Conservation (phyloP, 2,888 invertebrate genomes). For the Eristalis pertinax region DNA sequence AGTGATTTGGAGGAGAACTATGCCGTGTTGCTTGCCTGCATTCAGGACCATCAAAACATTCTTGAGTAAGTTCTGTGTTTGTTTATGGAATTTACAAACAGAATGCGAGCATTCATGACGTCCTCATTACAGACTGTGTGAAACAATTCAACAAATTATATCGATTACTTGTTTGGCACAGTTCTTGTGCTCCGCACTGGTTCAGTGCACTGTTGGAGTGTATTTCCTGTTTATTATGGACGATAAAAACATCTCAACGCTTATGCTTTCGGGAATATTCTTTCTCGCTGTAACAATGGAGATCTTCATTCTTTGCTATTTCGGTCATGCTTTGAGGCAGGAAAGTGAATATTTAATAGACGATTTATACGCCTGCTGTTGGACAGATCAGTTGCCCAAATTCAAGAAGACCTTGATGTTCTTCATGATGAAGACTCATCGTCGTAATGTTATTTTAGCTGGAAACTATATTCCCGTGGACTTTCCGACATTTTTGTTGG, state of each 20-base stretch:
- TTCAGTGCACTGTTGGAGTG: constrained; percentile 81
- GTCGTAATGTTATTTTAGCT: constrained; percentile 82
- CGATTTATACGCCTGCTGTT: constrained; percentile 83
- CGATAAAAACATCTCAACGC: constrained; percentile 74
- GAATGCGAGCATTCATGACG: not conserved
- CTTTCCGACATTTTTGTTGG: constrained; percentile 83
- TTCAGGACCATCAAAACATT: constrained; percentile 76
- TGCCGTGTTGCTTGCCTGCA: constrained; percentile 74
- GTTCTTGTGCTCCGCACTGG: constrained; percentile 82
- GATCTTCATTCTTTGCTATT: constrained; percentile 83
- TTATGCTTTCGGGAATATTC: constrained; percentile 77
- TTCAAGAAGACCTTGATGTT: constrained; percentile 82
- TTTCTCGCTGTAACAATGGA: constrained; percentile 83
- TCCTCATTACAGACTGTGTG: constrained; percentile 80
- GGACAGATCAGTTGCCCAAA: constrained; percentile 82
- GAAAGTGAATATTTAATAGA: constrained; percentile 82
- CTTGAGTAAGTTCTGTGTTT: constrained; percentile 70
- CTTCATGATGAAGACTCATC: constrained; percentile 83
- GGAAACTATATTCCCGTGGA: constrained; percentile 83
- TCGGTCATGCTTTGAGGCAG: constrained; percentile 82
- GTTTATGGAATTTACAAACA: not conserved
- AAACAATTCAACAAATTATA: constrained; percentile 82
- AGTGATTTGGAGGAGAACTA: constrained; percentile 63
- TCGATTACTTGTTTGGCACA: constrained; percentile 83
- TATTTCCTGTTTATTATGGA: constrained; percentile 81